Conservation (phyloP, 2,113 vertebrate genomes). For the Stigmatopora nigra region DNA sequence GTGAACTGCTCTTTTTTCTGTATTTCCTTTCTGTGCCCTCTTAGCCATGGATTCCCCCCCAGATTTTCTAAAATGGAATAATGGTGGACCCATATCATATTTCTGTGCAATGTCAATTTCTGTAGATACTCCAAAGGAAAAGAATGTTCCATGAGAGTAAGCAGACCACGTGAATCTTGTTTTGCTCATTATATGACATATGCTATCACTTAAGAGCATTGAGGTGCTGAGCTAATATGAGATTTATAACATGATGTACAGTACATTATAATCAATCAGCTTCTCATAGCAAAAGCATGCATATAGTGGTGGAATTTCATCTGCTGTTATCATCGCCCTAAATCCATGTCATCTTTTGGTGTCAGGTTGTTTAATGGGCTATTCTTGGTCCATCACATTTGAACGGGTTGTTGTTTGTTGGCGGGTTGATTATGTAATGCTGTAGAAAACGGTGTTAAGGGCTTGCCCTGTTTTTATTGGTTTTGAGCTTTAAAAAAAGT, state of each 20-base stretch:
- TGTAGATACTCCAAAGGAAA: slow-evolving; percentile 23
- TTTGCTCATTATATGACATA: slow-evolving; percentile 19
- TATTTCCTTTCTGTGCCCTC: slow-evolving; percentile 41
- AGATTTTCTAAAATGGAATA: slow-evolving; percentile 54
- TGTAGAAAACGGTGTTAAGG: not conserved
- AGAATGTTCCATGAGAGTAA: slow-evolving; percentile 43
- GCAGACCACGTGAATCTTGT: slow-evolving; percentile 27
- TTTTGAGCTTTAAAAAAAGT: not conserved
- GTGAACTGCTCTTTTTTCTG: slow-evolving; percentile 50
- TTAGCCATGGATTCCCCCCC: slow-evolving; percentile 29
- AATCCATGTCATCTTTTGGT: not conserved
- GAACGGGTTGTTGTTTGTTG: not conserved
- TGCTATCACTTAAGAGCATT: slow-evolving; percentile 15
- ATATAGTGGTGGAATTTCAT: not conserved
- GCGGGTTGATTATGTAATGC: not conserved
- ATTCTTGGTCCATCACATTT: not conserved
- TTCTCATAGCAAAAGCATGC: not conserved
- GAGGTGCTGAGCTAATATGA: slow-evolving; percentile 16
- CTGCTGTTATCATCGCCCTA: not conserved
- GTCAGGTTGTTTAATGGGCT: not conserved
- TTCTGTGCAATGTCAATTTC: slow-evolving; percentile 35
- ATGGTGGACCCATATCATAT: slow-evolving; percentile 39
- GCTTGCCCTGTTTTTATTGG: not conserved
- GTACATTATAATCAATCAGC: slow-evolving; percentile 1
- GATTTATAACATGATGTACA: not conserved